phyloP scores from a whole-genome alignment of 53 echinoderm and acorn worm species.

The Echinarachnius parma region DNA sequence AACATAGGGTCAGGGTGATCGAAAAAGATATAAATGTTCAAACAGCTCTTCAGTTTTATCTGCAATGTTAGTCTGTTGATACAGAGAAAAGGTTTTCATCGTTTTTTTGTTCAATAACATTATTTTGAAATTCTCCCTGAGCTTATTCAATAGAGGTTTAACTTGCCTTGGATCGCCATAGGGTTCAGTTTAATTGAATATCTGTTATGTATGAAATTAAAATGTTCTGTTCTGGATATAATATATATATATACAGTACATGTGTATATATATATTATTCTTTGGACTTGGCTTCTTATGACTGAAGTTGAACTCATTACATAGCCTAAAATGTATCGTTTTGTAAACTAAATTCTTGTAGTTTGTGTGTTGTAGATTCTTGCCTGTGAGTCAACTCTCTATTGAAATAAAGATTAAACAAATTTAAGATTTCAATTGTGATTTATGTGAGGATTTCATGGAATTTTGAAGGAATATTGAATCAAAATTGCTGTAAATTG shows the following conservation, averaged over 20 bases:
- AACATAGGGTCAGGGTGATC: too few species aligned
- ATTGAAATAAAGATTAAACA: slow-evolving; percentile 17
- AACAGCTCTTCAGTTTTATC: too few species aligned
- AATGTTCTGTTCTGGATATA: slow-evolving; percentile 20
- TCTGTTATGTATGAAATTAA: neutral
- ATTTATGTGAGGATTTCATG: slow-evolving; percentile 3
- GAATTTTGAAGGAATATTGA: neutral
- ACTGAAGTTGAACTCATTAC: too few species aligned
- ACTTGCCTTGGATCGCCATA: slow-evolving; percentile 24
- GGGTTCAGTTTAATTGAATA: neutral
- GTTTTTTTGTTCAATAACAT: neutral
- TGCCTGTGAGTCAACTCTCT: neutral
- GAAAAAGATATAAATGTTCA: too few species aligned
- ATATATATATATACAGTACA: slow-evolving; percentile 13
- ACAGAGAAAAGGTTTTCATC: neutral
- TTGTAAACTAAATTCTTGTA: too few species aligned
- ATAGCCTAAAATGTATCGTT: too few species aligned
- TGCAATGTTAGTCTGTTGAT: too few species aligned
- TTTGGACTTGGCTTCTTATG: too few species aligned
- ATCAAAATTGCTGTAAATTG: slow-evolving; percentile 32
- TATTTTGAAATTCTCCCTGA: neutral
- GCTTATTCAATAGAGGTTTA: neutral
- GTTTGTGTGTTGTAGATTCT: slow-evolving; percentile 21
- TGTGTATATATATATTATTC: neutral
- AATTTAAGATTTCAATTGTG: neutral